Base-by-base conservation (phyloP, 2,797 vertebrate genomes). In the Pteronotus mesoamericanus region DNA sequence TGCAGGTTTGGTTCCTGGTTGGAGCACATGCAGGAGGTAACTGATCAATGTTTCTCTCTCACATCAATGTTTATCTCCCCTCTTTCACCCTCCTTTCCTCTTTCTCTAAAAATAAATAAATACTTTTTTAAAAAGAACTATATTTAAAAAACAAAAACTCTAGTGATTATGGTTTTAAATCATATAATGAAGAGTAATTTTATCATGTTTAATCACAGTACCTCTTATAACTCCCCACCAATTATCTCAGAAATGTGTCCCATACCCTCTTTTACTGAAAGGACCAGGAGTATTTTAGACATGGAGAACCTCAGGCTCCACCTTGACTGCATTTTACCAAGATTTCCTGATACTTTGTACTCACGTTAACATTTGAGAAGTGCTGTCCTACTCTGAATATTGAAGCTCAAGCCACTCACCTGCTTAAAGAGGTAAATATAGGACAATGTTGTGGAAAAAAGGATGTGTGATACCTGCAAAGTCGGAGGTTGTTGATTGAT, bases 341-440 rank as follows among this genome's bases (percentile, higher is more conserved):
- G 12, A n/a, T 29, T 1, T 86, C 32, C 46, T 80, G 39, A 44
- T 16, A 74, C 9, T 51, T 46, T 68, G 24, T 15, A 26, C 46
- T 22, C 19, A 64, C 1, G 12, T 6, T 61, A 46, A 78, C 14
- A 0, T 80, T 51, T 77, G 11, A 61, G 39, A 89, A 18, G 1
- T 14, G 22, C 4, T 26, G 0, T 2, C 4, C 14, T 12, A 4
- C n/a, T 18, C 22, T 55, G 6, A 51, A 44, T 3, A n/a, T 2
- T 61, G 22, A 69, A 10, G 21, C 11, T 82, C 42, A n/a, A 42
- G 12, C 24, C 15, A n/a, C 6, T 18, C 34, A 10, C n/a, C 7
- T 15, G 2, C 18, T 46, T 37, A 21, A 69, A 51, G 34, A 69
- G 53, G 66, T 64, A 59, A 55, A 26, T 55, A 42, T 0, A 46